Percentiles rank a stretch among this genome's conserved stretches.
phyloP scores from a whole-genome alignment of 2,888 invertebrate genomes.

The Bellardia pandia region DNA sequence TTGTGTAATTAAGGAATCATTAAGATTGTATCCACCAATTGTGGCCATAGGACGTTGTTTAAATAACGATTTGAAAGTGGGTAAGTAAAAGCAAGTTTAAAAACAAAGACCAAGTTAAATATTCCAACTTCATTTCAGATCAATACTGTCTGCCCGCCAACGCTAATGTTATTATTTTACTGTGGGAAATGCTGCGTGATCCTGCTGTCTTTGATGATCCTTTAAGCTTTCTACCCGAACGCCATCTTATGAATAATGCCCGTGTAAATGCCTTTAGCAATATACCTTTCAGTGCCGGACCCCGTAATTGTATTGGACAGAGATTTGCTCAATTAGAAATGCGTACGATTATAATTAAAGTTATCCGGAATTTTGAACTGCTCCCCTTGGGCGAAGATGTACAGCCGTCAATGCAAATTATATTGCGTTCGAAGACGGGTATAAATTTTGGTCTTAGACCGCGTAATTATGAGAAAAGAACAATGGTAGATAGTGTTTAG shows the following conservation, averaged over 20 bases:
- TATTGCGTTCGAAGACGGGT: slow-evolving; percentile 81
- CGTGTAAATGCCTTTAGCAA: slow-evolving; percentile 75
- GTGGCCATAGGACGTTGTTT: slow-evolving; percentile 86
- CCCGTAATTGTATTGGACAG: slow-evolving; percentile 85
- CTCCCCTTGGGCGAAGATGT: slow-evolving; percentile 79
- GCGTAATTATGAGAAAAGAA: neutral
- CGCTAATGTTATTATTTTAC: slow-evolving; percentile 79
- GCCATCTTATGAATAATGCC: slow-evolving; percentile 83
- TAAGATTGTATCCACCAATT: slow-evolving; percentile 88
- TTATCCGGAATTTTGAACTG: slow-evolving; percentile 79
- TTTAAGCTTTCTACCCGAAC: slow-evolving; percentile 79
- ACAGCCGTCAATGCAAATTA: slow-evolving; percentile 79
- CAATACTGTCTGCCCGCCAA: slow-evolving; percentile 78
- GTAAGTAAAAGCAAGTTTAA: slow-evolving; percentile 80
- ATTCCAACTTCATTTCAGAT: slow-evolving; percentile 22
- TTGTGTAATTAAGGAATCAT: slow-evolving; percentile 88
- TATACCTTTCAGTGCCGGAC: slow-evolving; percentile 84
- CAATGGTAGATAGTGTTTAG: neutral
- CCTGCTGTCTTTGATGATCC: slow-evolving; percentile 79
- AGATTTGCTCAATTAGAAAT: slow-evolving; percentile 81
- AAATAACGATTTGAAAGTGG: slow-evolving; percentile 85
- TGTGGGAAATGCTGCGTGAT: slow-evolving; percentile 80
- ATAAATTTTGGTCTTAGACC: slow-evolving; percentile 76
- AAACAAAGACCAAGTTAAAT: neutral
- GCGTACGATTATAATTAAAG: slow-evolving; percentile 79